Evolutionary conservation across 2,113 vertebrate species (phyloP), one percentile per base, ranked within the genome.

Genomic region (Pithys albifrons): DNA sequence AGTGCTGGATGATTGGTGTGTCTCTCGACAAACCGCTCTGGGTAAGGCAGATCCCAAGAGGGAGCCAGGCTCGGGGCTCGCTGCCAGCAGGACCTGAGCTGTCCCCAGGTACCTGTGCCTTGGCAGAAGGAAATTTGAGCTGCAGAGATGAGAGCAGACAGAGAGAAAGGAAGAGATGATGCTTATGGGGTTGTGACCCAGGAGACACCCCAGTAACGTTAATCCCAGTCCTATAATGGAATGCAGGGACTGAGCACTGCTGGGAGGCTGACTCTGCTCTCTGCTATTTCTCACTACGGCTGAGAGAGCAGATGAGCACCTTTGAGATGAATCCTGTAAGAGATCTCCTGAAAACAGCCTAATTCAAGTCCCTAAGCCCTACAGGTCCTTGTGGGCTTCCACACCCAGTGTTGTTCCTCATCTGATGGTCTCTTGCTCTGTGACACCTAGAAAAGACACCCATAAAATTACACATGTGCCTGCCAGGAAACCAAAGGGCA

Each of bases 391-490:
- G 43, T 25, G 37, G 62, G 29, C 22, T 81, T 52, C 74, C 43
- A 39, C 13, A 14, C 15, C 33, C 37, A 2, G 1, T 14, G 19
- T 19, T 33, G 48, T 9, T 24, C 43, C 14, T 22, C 52, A 7
- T 24, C 22, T 43, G 33, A 74, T 39, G 61, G 6, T 35, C 12
- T 67, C 24, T 14, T 39, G 22, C 67, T 25, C n/a, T 11, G n/a
- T 19, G 48, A 19, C 41, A 23, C 18, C 70, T 41, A 37, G 70
- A 65, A 55, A 39, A 10, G 31, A 37, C 88, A 51, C 41, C 27
- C 65, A 13, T 2, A 8, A 35, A 54, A 25, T n/a, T 7, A 11
- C 28, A 22, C 0, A 0, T n/a, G 46, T 55, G 33, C 25, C n/a
- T 57, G 33, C 8, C 14, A 39, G 55, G 84, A 74, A 75, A 33